These are phyloP conservation scores for Tenthredo livida DNA, from an alignment of 2,888 invertebrate genomes.

Conservation along the genomic window DNA sequence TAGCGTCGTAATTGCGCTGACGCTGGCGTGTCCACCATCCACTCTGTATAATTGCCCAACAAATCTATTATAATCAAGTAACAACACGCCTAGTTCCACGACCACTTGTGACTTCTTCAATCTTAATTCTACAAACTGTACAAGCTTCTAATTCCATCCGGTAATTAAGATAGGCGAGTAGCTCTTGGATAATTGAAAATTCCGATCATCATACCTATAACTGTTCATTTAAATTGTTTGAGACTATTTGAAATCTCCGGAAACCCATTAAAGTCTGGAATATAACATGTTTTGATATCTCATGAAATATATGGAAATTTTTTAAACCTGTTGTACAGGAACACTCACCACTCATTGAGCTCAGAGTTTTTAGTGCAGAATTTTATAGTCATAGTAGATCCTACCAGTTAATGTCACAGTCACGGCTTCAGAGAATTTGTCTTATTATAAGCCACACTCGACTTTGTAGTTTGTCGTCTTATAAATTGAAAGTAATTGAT, in stretches of 20 bases:
- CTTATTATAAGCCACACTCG: constrained; percentile 71
- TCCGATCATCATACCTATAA: not conserved
- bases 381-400: constrained; percentile 86
- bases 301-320: not conserved
- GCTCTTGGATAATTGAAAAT: not conserved
- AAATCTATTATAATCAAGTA: constrained; percentile 61
- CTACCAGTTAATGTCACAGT: constrained; percentile 83
- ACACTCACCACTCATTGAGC: not conserved
- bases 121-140: not conserved
- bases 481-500: too few species aligned
- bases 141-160: constrained; percentile 20
- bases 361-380: constrained; percentile 74
- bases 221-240: not conserved
- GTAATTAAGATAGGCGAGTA: not conserved
- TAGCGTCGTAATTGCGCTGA: constrained; percentile 71
- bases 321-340: not conserved
- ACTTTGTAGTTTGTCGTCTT: too few species aligned
- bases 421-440: constrained; percentile 80
- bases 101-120: not conserved
- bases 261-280: not conserved
- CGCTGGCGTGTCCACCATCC: constrained; percentile 71
- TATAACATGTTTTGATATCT: not conserved
- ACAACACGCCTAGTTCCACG: constrained; percentile 33
- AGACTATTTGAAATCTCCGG: not conserved
- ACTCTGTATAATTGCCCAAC: constrained; percentile 75